Evolutionary conservation across 2,113 vertebrate species (phyloP).

Genomic region (Rhagologus leucostigma): DNA sequence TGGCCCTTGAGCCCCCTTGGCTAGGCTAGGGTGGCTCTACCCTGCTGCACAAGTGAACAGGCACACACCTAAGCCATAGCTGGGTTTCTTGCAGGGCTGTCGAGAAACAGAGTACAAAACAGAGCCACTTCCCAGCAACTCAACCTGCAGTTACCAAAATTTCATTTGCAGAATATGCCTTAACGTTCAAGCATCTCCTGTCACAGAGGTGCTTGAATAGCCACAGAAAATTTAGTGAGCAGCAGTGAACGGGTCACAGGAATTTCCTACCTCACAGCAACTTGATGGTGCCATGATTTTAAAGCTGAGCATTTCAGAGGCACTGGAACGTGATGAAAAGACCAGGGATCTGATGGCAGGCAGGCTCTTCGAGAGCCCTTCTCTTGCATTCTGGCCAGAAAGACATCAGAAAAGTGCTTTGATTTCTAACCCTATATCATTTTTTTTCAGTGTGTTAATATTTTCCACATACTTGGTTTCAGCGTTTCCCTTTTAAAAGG

Average conservation of each 20-base stretch:
- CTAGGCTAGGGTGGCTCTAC: not conserved
- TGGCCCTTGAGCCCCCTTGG: fast-evolving
- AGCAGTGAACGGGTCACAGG: fast-evolving
- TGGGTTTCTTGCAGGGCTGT: not conserved
- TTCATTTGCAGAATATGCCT: not conserved
- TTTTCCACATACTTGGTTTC: not conserved
- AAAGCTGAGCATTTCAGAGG: not conserved
- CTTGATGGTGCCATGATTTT: not conserved
- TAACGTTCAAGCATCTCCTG: not conserved
- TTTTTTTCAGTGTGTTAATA: not conserved
- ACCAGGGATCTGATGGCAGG: not conserved
- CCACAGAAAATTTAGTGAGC: not conserved
- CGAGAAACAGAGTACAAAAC: not conserved
- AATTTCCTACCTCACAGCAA: not conserved
- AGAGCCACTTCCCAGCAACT: not conserved
- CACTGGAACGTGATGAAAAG: not conserved
- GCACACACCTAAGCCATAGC: no score
- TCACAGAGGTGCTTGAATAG: not conserved
- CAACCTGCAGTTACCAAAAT: not conserved
- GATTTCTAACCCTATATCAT: fast-evolving
- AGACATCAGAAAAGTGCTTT: not conserved
- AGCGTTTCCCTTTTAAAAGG: not conserved
- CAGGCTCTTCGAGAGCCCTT: not conserved
- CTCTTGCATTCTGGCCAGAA: not conserved
- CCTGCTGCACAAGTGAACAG: not conserved